phyloP scores from a whole-genome alignment of 2,113 vertebrate genomes.

The Alectura lathami region DNA sequence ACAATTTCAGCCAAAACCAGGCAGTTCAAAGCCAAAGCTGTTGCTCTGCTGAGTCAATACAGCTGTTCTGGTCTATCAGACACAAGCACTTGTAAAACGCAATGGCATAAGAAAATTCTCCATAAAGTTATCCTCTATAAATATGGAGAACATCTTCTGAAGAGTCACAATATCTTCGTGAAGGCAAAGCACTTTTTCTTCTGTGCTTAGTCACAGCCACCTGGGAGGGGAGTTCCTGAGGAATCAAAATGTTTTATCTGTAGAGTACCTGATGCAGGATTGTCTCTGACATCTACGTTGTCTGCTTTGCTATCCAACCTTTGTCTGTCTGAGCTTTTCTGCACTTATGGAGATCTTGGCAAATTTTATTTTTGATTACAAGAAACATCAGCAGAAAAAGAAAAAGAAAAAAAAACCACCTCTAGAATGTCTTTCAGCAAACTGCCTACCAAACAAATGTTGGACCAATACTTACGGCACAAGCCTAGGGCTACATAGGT shows the following conservation, averaged over 20 bases:
- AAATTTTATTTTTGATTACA: background rate
- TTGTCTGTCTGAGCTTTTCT: background rate
- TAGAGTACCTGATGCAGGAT: background rate
- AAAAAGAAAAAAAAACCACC: background rate
- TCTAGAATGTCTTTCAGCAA: background rate
- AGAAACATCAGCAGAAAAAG: background rate
- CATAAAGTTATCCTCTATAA: background rate
- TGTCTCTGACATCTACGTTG: background rate
- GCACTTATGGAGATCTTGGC: background rate
- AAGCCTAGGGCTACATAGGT: background rate
- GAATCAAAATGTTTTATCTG: background rate
- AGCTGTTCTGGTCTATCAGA: background rate
- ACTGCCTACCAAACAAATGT: background rate
- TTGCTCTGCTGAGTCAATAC: background rate
- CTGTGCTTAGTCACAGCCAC: background rate
- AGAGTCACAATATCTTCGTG: background rate
- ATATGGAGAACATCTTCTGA: background rate
- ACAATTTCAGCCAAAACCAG: background rate
- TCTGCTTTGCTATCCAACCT: background rate
- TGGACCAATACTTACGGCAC: background rate
- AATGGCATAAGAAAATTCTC: background rate
- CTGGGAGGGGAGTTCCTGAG: background rate
- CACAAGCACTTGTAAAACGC: background rate
- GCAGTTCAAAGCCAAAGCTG: background rate
- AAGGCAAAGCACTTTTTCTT: background rate